These are phyloP conservation scores for Leucosticte australis DNA, from an alignment of 2,113 vertebrate genomes.

Conservation along the genomic window DNA sequence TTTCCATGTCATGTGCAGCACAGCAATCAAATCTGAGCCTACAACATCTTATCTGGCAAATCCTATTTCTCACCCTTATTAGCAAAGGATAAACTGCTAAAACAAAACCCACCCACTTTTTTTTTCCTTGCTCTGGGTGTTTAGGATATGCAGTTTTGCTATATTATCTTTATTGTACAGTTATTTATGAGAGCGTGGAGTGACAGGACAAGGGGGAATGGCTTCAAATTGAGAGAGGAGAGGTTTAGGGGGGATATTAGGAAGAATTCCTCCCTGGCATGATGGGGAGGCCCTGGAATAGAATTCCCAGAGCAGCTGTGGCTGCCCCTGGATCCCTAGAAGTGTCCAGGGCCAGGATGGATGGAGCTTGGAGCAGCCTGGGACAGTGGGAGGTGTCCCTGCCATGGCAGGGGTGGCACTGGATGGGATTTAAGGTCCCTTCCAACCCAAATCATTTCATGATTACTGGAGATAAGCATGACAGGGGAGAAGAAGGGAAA, in stretches of 20 bases:
- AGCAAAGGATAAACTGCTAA: background rate
- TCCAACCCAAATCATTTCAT: background rate
- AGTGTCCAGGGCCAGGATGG: background rate
- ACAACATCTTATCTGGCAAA: background rate
- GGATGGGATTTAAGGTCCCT: rapidly evolving
- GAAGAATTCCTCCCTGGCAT: rapidly evolving
- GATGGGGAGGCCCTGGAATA: rapidly evolving
- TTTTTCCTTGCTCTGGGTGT: background rate
- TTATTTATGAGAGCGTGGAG: rapidly evolving
- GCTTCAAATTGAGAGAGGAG: background rate
- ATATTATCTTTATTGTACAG: background rate
- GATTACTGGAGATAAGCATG: background rate
- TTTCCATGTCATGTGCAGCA: background rate
- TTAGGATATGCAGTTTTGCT: background rate
- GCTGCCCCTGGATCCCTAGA: background rate
- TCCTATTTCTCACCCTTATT: background rate
- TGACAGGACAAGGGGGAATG: too few species aligned
- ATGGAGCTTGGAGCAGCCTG: background rate
- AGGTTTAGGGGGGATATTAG: background rate
- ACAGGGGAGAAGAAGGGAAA: background rate
- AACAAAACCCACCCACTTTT: background rate
- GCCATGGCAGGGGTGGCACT: rapidly evolving
- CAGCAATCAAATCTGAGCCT: background rate
- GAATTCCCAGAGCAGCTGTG: background rate
- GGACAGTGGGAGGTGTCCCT: background rate